Evolutionary conservation across 2,113 vertebrate genomes (phyloP).

Genomic region (Alaudala cheleensis): DNA sequence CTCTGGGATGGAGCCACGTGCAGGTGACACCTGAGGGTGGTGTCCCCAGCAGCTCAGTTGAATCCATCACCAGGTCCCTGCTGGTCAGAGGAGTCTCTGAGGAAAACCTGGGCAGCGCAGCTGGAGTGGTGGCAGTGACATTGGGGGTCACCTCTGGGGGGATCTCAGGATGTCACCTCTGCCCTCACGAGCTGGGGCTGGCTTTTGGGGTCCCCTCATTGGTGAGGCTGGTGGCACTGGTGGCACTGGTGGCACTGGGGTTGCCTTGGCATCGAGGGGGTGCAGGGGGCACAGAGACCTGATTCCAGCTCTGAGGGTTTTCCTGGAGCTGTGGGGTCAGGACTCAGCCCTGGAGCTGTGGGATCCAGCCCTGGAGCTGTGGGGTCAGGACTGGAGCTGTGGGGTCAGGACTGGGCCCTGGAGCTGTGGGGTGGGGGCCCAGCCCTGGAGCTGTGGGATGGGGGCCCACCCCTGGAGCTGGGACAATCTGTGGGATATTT

Average conservation of each 20-base stretch:
- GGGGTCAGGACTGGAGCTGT: neutral
- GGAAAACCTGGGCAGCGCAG: fast-evolving
- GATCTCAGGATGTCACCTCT: neutral
- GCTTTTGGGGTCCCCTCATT: neutral
- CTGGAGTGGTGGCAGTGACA: neutral
- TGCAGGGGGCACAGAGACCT: neutral
- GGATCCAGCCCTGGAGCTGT: neutral
- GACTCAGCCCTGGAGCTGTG: neutral
- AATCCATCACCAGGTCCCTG: fast-evolving
- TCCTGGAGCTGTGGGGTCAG: neutral
- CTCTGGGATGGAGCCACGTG: neutral
- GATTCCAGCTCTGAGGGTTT: neutral
- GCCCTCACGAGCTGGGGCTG: neutral
- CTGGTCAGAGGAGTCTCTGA: fast-evolving
- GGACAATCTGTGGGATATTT: neutral
- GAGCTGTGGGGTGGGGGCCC: neutral
- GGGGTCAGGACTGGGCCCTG: neutral
- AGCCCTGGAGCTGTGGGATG: neutral
- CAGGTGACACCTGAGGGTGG: neutral
- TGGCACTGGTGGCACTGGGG: neutral
- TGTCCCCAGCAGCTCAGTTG: neutral
- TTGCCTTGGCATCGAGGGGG: neutral
- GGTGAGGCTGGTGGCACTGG: neutral
- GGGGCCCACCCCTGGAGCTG: neutral
- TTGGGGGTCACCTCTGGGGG: neutral